phyloP scores from a whole-genome alignment of 2,888 invertebrate genomes.

The Sinelater perroti region DNA sequence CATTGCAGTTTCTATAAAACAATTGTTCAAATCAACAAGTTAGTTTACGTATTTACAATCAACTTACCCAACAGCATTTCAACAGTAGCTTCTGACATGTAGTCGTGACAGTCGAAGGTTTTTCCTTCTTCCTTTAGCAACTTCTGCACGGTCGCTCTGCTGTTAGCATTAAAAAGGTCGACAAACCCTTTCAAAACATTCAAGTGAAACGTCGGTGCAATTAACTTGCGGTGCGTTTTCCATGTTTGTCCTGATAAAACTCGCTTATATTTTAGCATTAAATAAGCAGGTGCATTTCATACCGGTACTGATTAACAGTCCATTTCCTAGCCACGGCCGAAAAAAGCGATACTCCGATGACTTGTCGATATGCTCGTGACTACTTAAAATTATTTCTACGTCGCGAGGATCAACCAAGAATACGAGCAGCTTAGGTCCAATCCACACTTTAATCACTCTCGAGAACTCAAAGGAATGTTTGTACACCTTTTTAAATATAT shows the following conservation, averaged over 20 bases:
- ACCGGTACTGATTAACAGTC: constrained; percentile 83
- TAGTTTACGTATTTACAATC: background rate
- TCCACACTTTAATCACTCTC: constrained; percentile 74
- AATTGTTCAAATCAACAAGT: background rate
- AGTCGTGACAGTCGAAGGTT: constrained; percentile 81
- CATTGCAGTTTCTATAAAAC: constrained; percentile 83
- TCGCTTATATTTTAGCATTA: background rate
- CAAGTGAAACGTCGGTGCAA: constrained; percentile 88
- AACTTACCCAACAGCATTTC: constrained; percentile 77
- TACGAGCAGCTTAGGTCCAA: constrained; percentile 77
- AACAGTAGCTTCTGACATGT: constrained; percentile 86
- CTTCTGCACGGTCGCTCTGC: constrained; percentile 76
- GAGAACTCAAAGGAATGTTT: constrained; percentile 66
- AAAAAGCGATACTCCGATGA: constrained; percentile 82
- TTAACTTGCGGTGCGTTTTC: constrained; percentile 84
- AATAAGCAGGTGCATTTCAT: constrained; percentile 41
- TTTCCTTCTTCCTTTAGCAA: constrained; percentile 76
- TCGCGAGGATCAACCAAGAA: constrained; percentile 81
- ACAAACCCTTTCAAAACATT: constrained; percentile 88
- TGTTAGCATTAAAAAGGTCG: constrained; percentile 85
- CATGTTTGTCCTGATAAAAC: constrained; percentile 76
- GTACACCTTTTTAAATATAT: constrained; percentile 73
- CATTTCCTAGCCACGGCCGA: constrained; percentile 85
- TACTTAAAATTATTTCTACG: constrained; percentile 80
- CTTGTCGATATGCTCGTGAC: constrained; percentile 83